These are phyloP conservation scores for Crotalus tigris DNA, from an alignment of 2,113 vertebrate genomes.

Conservation along the genomic window DNA sequence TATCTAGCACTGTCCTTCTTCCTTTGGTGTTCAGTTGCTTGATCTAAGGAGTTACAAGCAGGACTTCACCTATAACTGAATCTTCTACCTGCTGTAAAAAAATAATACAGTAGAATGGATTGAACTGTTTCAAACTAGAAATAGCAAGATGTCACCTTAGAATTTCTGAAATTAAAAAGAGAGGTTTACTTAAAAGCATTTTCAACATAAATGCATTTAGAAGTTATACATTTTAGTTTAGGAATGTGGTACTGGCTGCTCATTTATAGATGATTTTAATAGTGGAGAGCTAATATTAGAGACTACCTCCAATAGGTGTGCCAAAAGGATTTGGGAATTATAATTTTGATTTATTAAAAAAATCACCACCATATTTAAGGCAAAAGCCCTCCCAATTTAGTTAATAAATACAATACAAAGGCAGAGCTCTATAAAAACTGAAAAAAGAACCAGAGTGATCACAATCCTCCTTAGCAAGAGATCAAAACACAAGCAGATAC, in stretches of 20 bases:
- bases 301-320: background rate
- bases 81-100: background rate
- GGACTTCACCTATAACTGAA: background rate
- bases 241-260: background rate
- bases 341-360: background rate
- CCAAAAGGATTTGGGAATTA: background rate
- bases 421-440: background rate
- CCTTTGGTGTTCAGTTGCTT: background rate
- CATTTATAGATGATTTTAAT: background rate
- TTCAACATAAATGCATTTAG: background rate
- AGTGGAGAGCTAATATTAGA: background rate
- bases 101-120: background rate
- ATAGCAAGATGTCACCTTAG: background rate
- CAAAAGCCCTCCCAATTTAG: background rate
- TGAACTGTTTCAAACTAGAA: background rate
- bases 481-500: background rate
- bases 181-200: background rate
- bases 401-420: background rate
- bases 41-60: background rate
- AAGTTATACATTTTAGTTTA: background rate
- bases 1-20: background rate
- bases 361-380: background rate
- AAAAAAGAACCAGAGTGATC: background rate
- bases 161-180: background rate
- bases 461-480: background rate